Evolutionary conservation across 2,888 invertebrate species (phyloP).

Genomic region (Cataglyphis altisquamis): DNA sequence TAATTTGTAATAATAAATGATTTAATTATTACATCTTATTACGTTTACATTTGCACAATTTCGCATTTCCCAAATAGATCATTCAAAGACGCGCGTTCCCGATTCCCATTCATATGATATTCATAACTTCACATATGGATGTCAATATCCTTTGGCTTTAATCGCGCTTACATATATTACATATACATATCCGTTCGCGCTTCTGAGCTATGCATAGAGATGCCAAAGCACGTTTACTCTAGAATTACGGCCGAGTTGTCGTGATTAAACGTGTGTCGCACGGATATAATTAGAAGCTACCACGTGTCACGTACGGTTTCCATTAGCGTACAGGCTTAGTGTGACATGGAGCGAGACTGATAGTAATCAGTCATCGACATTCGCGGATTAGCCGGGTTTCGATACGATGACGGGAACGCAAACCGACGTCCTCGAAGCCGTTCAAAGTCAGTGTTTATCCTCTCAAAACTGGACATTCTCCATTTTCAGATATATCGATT

Average conservation of each 20-base stretch:
- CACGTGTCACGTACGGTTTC: constrained; percentile 67
- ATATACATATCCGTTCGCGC: constrained; percentile 21
- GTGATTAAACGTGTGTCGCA: constrained; percentile 67
- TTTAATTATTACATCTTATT: background rate
- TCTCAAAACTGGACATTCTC: background rate
- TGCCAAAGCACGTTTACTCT: constrained; percentile 61
- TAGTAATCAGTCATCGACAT: constrained; percentile 60
- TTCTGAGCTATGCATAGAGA: constrained; percentile 41
- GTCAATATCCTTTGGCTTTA: constrained; percentile 49
- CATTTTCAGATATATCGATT: background rate
- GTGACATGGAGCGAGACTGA: constrained; percentile 44
- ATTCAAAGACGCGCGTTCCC: constrained; percentile 18
- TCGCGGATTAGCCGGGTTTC: constrained; percentile 32
- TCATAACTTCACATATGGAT: constrained; percentile 44
- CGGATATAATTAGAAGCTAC: constrained; percentile 69
- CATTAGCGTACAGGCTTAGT: constrained; percentile 57
- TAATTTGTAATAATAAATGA: background rate
- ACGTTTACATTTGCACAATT: background rate
- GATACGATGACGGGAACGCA: constrained; percentile 1
- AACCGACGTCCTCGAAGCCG: constrained; percentile 22
- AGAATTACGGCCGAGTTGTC: constrained; percentile 64
- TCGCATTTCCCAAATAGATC: constrained; percentile 31
- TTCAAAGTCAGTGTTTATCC: constrained; percentile 13
- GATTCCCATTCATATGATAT: constrained; percentile 44
- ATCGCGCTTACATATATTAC: constrained; percentile 37